These are phyloP conservation scores for Ceratitis capitata DNA, from an alignment of 1,140 invertebrate genomes.

Conservation along the genomic window DNA sequence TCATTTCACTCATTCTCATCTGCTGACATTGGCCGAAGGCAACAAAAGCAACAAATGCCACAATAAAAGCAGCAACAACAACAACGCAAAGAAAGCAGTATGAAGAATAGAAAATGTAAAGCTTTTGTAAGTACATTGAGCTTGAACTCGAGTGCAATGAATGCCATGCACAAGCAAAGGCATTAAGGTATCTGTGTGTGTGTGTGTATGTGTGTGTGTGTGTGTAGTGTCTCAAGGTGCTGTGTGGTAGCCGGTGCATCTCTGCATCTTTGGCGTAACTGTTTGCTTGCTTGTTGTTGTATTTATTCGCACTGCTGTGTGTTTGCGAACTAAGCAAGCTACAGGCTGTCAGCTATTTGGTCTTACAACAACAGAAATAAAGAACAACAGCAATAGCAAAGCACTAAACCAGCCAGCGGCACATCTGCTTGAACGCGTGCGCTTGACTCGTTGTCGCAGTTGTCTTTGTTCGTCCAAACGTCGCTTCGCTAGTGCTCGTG, in stretches of 20 bases:
- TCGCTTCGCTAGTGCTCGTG: neutral
- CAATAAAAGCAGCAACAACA: neutral
- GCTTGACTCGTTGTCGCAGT: neutral
- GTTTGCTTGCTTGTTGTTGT: neutral
- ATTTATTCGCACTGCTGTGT: neutral
- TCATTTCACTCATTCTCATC: neutral
- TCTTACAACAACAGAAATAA: neutral
- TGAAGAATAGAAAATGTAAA: neutral
- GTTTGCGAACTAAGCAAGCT: neutral
- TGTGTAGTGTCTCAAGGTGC: neutral
- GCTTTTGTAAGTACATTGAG: constrained; percentile 21
- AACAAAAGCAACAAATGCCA: constrained; percentile 18
- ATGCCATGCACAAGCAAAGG: neutral
- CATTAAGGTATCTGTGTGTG: neutral
- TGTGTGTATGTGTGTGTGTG: neutral
- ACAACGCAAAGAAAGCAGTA: too few species aligned
- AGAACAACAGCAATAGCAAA: neutral
- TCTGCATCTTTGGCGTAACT: neutral
- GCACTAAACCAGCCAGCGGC: neutral
- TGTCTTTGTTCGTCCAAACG: neutral
- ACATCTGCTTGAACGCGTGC: constrained; percentile 11
- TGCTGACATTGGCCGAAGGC: constrained; percentile 12
- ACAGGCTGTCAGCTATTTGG: neutral
- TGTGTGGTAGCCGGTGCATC: neutral
- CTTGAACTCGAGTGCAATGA: constrained; percentile 4